phyloP scores from a whole-genome alignment of 1,140 invertebrate genomes.

The Dendroctonus valens region DNA sequence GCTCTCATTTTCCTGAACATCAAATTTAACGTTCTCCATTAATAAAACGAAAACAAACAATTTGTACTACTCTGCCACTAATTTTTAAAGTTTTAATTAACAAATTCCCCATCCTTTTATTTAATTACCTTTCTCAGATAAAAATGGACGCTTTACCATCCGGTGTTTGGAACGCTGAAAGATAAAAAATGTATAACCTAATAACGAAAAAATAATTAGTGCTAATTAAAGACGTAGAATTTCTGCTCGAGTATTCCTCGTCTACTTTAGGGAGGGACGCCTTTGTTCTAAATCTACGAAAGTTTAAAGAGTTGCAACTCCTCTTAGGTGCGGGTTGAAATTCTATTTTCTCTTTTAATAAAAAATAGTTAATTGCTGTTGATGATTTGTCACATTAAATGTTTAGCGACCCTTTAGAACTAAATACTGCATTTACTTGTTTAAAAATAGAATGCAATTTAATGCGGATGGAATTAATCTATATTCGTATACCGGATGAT shows the following conservation, averaged over 20 bases:
- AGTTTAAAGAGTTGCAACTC: conserved; percentile 21
- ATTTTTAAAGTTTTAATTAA: conserved; percentile 39
- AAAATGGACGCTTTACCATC: conserved; percentile 32
- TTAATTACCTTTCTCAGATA: conserved; percentile 35
- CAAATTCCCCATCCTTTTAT: conserved; percentile 37
- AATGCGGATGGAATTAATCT: too few relatives aligned
- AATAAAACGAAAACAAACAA: conserved; percentile 36
- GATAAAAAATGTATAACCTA: conserved; percentile 34
- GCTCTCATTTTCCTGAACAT: conserved; percentile 23
- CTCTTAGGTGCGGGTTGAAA: background rate
- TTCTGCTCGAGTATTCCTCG: conserved; percentile 25
- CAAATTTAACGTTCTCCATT: conserved; percentile 35
- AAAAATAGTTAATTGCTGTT: too few relatives aligned
- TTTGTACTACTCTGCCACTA: conserved; percentile 33
- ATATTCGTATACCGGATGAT: too few relatives aligned
- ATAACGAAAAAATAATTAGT: conserved; percentile 41
- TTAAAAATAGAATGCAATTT: too few relatives aligned
- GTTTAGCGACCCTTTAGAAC: too few relatives aligned
- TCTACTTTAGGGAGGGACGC: conserved; percentile 19
- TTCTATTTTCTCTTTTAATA: too few relatives aligned
- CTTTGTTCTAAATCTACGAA: conserved; percentile 26
- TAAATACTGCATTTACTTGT: too few relatives aligned
- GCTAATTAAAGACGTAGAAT: conserved; percentile 37
- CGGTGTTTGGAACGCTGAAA: conserved; percentile 27
- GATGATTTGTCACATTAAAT: too few relatives aligned